A percentile compares a stretch with the other conserved stretches of the same genome.
These are phyloP conservation scores for Heliconius nattereri DNA, from an alignment of 1,140 invertebrate species.

Conservation along the genomic window DNA sequence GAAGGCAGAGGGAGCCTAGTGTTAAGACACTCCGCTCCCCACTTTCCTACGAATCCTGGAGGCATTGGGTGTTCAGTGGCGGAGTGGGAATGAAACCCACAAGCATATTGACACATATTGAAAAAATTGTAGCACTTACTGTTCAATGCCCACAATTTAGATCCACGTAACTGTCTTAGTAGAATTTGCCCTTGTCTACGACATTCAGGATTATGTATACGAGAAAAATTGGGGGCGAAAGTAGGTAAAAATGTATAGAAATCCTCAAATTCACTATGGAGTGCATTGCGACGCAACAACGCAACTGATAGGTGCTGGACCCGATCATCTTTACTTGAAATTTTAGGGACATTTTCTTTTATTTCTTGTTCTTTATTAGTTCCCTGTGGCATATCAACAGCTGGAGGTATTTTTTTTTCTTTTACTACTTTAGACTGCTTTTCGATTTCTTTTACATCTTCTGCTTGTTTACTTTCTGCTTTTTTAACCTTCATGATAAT, in stretches of 20 bases:
- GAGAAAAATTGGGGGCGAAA: constrained; percentile 85
- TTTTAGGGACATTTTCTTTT: constrained; percentile 38
- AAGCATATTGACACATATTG: too few relatives aligned
- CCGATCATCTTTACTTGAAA: constrained; percentile 52
- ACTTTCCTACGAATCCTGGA: too few relatives aligned
- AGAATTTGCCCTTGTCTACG: constrained; percentile 85
- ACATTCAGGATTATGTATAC: constrained; percentile 83
- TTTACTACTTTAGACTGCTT: not conserved
- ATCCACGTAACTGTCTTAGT: constrained; percentile 83
- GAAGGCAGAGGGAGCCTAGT: too few relatives aligned
- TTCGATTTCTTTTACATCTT: not conserved
- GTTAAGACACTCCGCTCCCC: too few relatives aligned
- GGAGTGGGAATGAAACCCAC: too few relatives aligned
- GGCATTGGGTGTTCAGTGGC: too few relatives aligned
- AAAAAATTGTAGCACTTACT: constrained; percentile 77
- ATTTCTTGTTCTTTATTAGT: constrained; percentile 21
- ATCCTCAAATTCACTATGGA: constrained; percentile 80
- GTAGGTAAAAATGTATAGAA: constrained; percentile 83
- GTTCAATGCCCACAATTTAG: constrained; percentile 86
- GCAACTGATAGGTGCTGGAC: constrained; percentile 61
- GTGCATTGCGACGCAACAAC: constrained; percentile 65
- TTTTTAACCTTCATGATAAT: constrained; percentile 22
- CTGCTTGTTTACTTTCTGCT: not conserved
- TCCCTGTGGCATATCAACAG: not conserved
- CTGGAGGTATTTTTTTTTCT: not conserved